Percentiles rank a stretch among this genome's conserved stretches.
Evolutionary conservation across 2,113 vertebrate genomes (phyloP).

Genomic region (Esox niger): DNA sequence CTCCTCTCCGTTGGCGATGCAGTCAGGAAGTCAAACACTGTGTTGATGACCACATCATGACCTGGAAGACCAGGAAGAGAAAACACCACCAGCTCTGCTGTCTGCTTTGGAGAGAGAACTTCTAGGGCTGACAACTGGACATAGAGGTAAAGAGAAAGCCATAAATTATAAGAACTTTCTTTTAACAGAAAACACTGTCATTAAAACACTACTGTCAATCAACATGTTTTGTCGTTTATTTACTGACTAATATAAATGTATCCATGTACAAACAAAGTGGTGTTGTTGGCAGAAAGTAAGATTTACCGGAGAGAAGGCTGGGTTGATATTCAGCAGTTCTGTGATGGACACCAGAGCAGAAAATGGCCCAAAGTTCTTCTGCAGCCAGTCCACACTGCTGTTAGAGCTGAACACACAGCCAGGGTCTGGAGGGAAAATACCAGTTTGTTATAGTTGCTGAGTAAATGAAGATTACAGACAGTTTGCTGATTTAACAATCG

Average conservation of each 20-base stretch:
- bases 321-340: conserved; percentile 52
- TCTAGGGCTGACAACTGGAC: conserved; percentile 52
- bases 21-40: conserved; percentile 51
- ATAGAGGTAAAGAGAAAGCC: background rate
- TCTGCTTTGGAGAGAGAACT: conserved; percentile 50
- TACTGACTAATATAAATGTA: background rate
- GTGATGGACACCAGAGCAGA: conserved; percentile 29
- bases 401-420: conserved; percentile 46
- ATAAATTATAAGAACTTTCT: background rate
- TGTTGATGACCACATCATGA: conserved; percentile 45
- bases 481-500: background rate
- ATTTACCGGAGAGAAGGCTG: conserved; percentile 58
- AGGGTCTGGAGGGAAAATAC: background rate
- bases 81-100: conserved; percentile 52
- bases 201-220: background rate
- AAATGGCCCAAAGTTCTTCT: conserved; percentile 59
- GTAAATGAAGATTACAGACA: no score
- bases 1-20: conserved; percentile 7
- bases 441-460: background rate
- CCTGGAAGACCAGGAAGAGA: conserved; percentile 17
- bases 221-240: no score
- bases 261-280: background rate
- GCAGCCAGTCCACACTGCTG: conserved; percentile 55
- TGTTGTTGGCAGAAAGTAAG: background rate
- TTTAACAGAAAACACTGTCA: background rate